Evolutionary conservation across 2,888 invertebrate species (phyloP).

Genomic region (Coleophora flavipennella): DNA sequence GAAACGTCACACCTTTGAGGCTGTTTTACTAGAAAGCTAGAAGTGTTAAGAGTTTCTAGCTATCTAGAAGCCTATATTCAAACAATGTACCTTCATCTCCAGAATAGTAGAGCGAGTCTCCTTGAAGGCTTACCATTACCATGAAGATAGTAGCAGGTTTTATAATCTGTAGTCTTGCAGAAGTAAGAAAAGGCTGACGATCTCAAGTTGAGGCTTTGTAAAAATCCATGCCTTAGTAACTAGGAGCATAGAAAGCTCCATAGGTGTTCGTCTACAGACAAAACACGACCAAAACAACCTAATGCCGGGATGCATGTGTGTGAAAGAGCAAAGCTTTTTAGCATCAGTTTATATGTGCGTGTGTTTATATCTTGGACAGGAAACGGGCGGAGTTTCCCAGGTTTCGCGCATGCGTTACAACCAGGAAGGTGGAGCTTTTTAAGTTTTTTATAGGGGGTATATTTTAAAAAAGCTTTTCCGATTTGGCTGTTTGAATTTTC

Average conservation of each 20-base stretch:
- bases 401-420: conserved; percentile 18
- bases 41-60: conserved; percentile 4
- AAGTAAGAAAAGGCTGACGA: neutral
- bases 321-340: conserved; percentile 11
- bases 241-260: conserved; percentile 31
- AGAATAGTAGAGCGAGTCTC: too few relatives aligned
- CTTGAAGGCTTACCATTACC: too few relatives aligned
- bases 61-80: neutral
- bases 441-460: conserved; percentile 37
- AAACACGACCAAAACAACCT: conserved; percentile 15
- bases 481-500: conserved; percentile 66
- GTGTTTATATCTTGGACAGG: too few relatives aligned
- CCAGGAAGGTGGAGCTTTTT: conserved; percentile 31
- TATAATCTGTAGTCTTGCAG: too few relatives aligned
- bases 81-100: too few relatives aligned
- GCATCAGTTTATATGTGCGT: conserved; percentile 5
- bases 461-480: conserved; percentile 63
- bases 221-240: conserved; percentile 41
- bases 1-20: conserved; percentile 35
- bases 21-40: conserved; percentile 32
- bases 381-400: conserved; percentile 24
- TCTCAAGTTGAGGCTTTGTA: conserved; percentile 32
- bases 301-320: conserved; percentile 18
- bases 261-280: conserved; percentile 1
- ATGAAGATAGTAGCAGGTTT: too few relatives aligned